These are phyloP conservation scores for Mallotus villosus DNA, from an alignment of 2,797 vertebrate genomes.

Conservation along the genomic window DNA sequence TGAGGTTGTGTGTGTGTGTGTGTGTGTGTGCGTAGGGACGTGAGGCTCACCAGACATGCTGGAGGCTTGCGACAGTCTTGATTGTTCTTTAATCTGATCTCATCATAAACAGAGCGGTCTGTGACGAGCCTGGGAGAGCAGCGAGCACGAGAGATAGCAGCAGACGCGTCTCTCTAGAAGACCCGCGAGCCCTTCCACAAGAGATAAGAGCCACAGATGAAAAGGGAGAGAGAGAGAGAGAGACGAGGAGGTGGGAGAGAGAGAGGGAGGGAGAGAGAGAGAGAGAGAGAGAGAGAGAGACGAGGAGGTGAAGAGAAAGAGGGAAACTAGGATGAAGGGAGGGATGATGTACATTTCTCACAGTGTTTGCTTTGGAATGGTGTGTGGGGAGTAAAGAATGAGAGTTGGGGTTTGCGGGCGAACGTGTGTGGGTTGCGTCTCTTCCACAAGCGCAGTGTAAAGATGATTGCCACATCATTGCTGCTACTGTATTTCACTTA, in stretches of 20 bases:
- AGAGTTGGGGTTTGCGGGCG: not conserved
- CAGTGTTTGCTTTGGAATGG: not conserved
- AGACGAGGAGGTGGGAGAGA: no score
- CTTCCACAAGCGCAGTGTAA: not conserved
- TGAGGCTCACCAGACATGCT: not conserved
- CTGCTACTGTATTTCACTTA: slow-evolving; percentile 60
- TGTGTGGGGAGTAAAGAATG: not conserved
- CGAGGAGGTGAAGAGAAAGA: not conserved
- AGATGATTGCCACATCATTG: slow-evolving; percentile 55
- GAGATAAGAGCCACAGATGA: no score
- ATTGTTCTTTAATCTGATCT: not conserved
- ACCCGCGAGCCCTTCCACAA: no score
- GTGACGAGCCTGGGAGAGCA: not conserved
- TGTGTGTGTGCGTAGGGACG: no score
- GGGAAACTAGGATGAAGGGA: not conserved
- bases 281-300: not conserved
- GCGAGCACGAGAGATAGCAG: not conserved
- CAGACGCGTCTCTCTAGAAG: no score
- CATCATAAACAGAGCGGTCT: not conserved
- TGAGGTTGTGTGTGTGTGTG: no score
- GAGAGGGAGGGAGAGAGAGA: not conserved
- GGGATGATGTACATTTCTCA: not conserved
- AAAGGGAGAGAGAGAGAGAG: no score
- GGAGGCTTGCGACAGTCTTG: not conserved
- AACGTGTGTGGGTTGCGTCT: not conserved